phyloP scores from a whole-genome alignment of 1,140 invertebrate genomes.

The Gonatopus flavifemur region DNA sequence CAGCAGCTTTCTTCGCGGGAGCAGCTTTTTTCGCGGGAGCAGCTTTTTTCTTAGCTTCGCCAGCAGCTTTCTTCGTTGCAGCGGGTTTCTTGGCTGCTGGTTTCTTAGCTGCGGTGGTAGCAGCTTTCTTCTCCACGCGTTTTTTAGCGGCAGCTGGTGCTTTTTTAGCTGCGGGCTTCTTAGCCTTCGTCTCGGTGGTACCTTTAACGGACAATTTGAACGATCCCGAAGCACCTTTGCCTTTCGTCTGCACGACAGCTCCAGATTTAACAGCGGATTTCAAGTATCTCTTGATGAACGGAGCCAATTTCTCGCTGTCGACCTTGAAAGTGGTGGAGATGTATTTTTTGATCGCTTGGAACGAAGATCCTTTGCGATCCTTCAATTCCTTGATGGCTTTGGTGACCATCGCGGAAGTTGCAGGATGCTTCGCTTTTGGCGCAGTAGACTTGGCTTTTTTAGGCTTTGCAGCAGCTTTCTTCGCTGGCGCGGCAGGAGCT shows the following conservation, averaged over 20 bases:
- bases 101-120: too few relatives aligned
- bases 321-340: background rate
- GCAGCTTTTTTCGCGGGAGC: constrained; percentile 11
- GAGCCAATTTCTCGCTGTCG: background rate
- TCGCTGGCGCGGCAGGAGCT: background rate
- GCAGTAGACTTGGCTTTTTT: background rate
- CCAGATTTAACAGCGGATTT: background rate
- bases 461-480: background rate
- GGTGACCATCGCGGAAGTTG: background rate
- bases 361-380: constrained; percentile 5
- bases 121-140: too few relatives aligned
- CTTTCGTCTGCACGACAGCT: background rate
- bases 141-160: too few relatives aligned
- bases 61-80: too few relatives aligned
- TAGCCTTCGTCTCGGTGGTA: too few relatives aligned
- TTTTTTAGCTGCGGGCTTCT: too few relatives aligned
- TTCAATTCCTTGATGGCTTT: background rate
- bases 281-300: background rate
- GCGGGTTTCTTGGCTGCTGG: background rate
- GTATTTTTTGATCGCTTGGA: constrained; percentile 27
- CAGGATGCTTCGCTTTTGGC: background rate
- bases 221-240: background rate
- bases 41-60: constrained; percentile 5
- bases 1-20: background rate
- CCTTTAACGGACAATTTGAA: background rate